Percentiles rank a stretch among this genome's conserved stretches.
Conservation (phyloP, 2,113 vertebrate species). For the Gasterosteus nipponicus region DNA sequence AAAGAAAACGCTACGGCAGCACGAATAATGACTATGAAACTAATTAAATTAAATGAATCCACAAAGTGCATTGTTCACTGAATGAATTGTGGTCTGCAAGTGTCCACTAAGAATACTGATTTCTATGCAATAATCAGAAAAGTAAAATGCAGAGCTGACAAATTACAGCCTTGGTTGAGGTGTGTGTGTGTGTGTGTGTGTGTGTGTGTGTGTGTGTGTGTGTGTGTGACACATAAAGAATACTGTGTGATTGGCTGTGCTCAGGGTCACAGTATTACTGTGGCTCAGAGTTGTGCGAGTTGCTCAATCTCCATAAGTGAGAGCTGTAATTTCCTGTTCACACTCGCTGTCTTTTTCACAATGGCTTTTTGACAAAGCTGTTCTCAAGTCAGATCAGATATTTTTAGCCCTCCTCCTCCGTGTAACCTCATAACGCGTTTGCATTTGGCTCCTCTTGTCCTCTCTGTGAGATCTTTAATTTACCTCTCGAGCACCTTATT, state of each 20-base stretch:
- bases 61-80: no score
- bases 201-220: not conserved
- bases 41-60: no score
- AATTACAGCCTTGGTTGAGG: not conserved
- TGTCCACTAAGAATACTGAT: not conserved
- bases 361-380: not conserved
- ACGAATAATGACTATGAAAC: no score
- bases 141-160: not conserved
- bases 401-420: not conserved
- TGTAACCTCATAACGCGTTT: slow-evolving; percentile 2
- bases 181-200: not conserved
- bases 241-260: not conserved
- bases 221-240: not conserved
- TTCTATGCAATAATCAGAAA: not conserved
- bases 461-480: not conserved
- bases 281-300: not conserved
- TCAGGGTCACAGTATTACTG: not conserved
- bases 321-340: not conserved
- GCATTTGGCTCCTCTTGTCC: not conserved
- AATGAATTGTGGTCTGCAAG: no score
- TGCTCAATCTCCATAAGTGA: not conserved
- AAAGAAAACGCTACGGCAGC: no score
- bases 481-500: not conserved
- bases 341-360: not conserved
- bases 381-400: not conserved